Percentiles rank a stretch among this genome's conserved stretches.
Conservation (phyloP, 2,113 vertebrate species). For the Stegostoma tigrinum region DNA sequence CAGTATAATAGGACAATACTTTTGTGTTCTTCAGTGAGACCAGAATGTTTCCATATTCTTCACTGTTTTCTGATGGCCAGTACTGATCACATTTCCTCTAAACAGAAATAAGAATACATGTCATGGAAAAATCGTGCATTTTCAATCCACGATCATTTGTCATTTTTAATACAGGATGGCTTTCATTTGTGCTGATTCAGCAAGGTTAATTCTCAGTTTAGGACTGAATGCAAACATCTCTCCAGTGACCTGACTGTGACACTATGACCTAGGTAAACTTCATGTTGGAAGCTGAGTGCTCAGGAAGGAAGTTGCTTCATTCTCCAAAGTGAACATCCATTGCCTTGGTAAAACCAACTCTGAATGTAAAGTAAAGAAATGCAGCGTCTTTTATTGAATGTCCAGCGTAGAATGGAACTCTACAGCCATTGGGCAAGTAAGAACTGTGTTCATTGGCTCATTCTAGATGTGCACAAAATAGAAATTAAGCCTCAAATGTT, state of each 20-base stretch:
- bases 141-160: neutral
- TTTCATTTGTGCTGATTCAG: neutral
- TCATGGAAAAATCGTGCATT: neutral
- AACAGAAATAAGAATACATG: constrained; percentile 39
- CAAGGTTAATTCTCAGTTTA: neutral
- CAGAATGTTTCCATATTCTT: constrained; percentile 81
- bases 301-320: neutral
- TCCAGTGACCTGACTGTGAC: neutral
- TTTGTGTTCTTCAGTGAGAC: constrained; percentile 75
- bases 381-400: neutral
- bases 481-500: neutral
- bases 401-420: neutral
- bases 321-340: neutral
- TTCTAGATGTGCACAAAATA: neutral
- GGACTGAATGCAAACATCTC: neutral
- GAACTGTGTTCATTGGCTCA: neutral
- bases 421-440: neutral
- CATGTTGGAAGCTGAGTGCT: neutral
- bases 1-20: constrained; percentile 78
- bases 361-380: neutral
- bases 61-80: constrained; percentile 81
- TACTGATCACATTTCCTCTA: constrained; percentile 97
- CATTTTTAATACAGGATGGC: neutral
- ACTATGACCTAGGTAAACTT: neutral
- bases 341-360: neutral